Conservation (phyloP, 2,888 invertebrate species). For the Chesias legatella region DNA sequence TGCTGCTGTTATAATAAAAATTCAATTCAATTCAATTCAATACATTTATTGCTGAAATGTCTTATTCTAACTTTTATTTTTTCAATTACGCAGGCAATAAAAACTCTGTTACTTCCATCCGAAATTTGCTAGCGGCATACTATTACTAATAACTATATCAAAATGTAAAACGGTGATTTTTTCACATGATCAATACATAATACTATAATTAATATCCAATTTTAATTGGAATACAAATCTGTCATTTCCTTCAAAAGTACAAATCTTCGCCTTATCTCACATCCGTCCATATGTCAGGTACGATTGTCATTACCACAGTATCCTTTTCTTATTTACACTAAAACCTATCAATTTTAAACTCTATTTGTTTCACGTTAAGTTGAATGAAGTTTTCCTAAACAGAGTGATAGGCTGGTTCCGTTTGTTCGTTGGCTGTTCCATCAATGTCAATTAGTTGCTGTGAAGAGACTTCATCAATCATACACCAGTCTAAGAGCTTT, state of each 20-base stretch:
- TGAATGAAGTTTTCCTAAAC: constrained; percentile 25
- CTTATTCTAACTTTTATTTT: too few relatives aligned
- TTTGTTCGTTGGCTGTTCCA: constrained; percentile 63
- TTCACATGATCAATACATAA: too few relatives aligned
- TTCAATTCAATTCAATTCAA: too few relatives aligned
- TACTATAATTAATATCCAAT: constrained; percentile 28
- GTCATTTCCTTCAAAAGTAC: constrained; percentile 43
- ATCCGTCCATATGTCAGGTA: constrained; percentile 47
- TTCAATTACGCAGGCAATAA: too few relatives aligned
- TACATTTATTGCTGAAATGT: too few relatives aligned
- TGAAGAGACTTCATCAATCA: constrained; percentile 75
- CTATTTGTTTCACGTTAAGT: constrained; percentile 31
- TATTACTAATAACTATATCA: too few relatives aligned
- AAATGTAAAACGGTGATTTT: too few relatives aligned
- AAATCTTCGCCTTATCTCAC: constrained; percentile 46
- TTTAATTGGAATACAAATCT: constrained; percentile 43
- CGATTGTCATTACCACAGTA: constrained; percentile 30
- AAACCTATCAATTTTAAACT: constrained; percentile 32
- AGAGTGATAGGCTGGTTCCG: constrained; percentile 38
- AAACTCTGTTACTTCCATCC: too few relatives aligned
- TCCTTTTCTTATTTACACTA: constrained; percentile 1
- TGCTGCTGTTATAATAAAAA: too few relatives aligned
- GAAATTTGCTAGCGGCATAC: too few relatives aligned
- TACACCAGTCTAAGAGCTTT: constrained; percentile 48
- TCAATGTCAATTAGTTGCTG: constrained; percentile 78